These are phyloP conservation scores for Vanessa atalanta DNA, from an alignment of 1,140 invertebrate genomes.

Conservation along the genomic window DNA sequence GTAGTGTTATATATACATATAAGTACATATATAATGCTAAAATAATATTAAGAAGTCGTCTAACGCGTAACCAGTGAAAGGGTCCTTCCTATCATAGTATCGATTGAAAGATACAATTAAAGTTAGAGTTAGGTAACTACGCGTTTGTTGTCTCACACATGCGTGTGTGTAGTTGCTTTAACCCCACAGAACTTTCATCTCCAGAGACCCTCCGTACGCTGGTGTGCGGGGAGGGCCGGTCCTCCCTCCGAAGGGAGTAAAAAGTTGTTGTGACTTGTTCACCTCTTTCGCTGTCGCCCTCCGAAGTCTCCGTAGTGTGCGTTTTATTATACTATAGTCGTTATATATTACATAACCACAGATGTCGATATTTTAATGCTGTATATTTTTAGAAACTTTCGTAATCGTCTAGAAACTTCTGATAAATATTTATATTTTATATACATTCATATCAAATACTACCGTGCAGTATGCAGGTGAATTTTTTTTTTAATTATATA, in stretches of 20 bases:
- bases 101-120: conserved; percentile 81
- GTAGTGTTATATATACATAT: background rate
- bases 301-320: conserved; percentile 47
- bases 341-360: conserved; percentile 15
- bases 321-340: conserved; percentile 30
- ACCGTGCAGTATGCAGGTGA: too few relatives aligned
- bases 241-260: conserved; percentile 75
- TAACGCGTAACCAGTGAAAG: conserved; percentile 27
- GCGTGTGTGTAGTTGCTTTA: conserved; percentile 65
- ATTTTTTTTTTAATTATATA: too few relatives aligned
- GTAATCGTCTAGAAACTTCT: background rate
- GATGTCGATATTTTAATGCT: conserved; percentile 7
- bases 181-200: conserved; percentile 81
- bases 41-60: conserved; percentile 1
- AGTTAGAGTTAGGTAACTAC: conserved; percentile 77
- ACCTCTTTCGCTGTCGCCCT: conserved; percentile 79
- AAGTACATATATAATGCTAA: background rate
- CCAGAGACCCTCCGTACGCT: conserved; percentile 61
- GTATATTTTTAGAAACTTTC: background rate
- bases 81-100: conserved; percentile 55
- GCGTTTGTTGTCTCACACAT: conserved; percentile 74
- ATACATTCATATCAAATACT: too few relatives aligned
- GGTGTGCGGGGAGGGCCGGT: conserved; percentile 50
- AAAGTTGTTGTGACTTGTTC: conserved; percentile 77
- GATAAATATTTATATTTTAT: too few relatives aligned